Conservation (phyloP, 2,113 vertebrate genomes). For the Enhydra lutris region DNA sequence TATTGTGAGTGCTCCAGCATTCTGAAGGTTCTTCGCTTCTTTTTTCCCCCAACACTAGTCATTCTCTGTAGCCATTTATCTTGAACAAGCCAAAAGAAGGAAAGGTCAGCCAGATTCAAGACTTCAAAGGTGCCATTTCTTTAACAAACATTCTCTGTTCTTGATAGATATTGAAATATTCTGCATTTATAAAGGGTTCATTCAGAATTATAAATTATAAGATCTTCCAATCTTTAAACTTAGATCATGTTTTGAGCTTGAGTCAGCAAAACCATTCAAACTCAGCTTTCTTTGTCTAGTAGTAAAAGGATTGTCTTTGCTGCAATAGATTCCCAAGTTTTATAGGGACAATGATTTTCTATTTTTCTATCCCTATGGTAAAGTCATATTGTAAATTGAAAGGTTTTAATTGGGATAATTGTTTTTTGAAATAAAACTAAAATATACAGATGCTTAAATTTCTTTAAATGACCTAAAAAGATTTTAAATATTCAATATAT, state of each 20-base stretch:
- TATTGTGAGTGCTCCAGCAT: not conserved
- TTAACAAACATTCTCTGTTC: conserved; percentile 57
- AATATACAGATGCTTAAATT: not conserved
- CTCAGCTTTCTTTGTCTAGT: not conserved
- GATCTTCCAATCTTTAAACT: not conserved
- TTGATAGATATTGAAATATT: conserved; percentile 49
- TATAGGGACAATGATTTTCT: not conserved
- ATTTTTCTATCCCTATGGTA: not conserved
- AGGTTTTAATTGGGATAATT: not conserved
- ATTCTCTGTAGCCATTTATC: conserved; percentile 45
- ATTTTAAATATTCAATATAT: not conserved
- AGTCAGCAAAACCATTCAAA: conserved; percentile 40
- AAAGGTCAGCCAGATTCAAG: conserved; percentile 66
- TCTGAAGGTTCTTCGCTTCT: not conserved
- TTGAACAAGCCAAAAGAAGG: conserved; percentile 38
- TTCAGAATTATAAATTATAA: conserved; percentile 28
- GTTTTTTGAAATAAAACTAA: not conserved
- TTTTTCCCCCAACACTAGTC: not conserved
- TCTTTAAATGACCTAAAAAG: not conserved
- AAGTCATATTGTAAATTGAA: not conserved
- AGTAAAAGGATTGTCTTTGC: not conserved
- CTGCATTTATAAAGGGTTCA: conserved; percentile 3
- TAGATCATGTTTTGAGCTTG: not conserved
- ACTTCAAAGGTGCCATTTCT: conserved; percentile 51
- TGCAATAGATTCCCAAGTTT: not conserved